phyloP scores from a whole-genome alignment of 2,113 vertebrate genomes.

The Ageneiosus marmoratus region DNA sequence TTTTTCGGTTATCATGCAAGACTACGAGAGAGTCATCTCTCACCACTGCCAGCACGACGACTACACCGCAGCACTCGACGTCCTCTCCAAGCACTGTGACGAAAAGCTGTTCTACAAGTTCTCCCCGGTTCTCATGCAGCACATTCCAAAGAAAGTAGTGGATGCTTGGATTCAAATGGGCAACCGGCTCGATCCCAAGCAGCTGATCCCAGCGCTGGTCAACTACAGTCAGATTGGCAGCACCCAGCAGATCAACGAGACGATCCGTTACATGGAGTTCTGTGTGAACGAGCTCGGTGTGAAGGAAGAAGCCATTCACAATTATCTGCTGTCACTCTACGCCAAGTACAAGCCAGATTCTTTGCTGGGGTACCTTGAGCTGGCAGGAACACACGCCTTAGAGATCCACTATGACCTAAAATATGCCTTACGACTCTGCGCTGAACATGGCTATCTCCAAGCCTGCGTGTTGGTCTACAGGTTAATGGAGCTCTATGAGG shows the following conservation, averaged over 20 bases:
- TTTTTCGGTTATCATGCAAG: slow-evolving; percentile 97
- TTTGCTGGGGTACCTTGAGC: slow-evolving; percentile 84
- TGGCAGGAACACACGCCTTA: slow-evolving; percentile 84
- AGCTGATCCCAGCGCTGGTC: slow-evolving; percentile 95
- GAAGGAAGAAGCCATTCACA: slow-evolving; percentile 95
- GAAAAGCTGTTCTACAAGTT: slow-evolving; percentile 97
- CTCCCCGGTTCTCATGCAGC: slow-evolving; percentile 94
- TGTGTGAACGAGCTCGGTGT: slow-evolving; percentile 89
- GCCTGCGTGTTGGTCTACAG: slow-evolving; percentile 94
- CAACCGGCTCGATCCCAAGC: slow-evolving; percentile 87
- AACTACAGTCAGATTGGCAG: slow-evolving; percentile 95
- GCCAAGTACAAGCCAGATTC: slow-evolving; percentile 87
- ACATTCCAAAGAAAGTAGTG: slow-evolving; percentile 91
- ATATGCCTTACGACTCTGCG: slow-evolving; percentile 90
- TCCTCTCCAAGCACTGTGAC: slow-evolving; percentile 89
- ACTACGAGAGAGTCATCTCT: slow-evolving; percentile 92
- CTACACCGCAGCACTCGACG: slow-evolving; percentile 85
- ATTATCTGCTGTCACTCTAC: slow-evolving; percentile 93
- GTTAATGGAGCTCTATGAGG: slow-evolving; percentile 96
- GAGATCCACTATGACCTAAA: slow-evolving; percentile 94
- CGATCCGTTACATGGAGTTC: slow-evolving; percentile 97
- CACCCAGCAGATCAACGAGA: slow-evolving; percentile 91
- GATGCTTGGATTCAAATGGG: slow-evolving; percentile 96
- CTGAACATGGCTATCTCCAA: slow-evolving; percentile 85
- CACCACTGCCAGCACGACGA: slow-evolving; percentile 96